Percentiles rank a stretch among this genome's conserved stretches.
These are phyloP conservation scores for Euplagia quadripunctaria DNA, from an alignment of 2,888 invertebrate species.

Conservation along the genomic window DNA sequence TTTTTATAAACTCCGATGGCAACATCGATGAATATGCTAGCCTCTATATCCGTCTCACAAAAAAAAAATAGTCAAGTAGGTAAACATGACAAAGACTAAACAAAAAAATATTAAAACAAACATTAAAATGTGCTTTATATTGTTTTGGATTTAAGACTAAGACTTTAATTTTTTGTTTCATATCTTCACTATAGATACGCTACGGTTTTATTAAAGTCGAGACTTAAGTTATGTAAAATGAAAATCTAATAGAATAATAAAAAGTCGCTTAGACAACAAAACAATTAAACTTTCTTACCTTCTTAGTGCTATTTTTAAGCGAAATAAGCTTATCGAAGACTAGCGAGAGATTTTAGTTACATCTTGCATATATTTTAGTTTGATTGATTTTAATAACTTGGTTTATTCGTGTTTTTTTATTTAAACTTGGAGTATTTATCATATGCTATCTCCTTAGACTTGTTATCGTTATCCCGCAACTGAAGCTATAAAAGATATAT, in stretches of 20 bases:
- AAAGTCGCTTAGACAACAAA: background rate
- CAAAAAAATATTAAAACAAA: background rate
- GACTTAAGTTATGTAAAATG: background rate
- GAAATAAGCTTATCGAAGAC: background rate
- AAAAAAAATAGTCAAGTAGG: too few species aligned
- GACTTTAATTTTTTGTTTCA: conserved; percentile 5
- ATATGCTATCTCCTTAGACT: background rate
- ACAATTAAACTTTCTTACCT: background rate
- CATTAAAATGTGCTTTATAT: background rate
- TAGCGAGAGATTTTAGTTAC: background rate
- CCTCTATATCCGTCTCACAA: too few species aligned
- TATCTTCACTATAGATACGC: conserved; percentile 1
- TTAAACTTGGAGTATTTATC: background rate
- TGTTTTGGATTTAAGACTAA: conserved; percentile 2
- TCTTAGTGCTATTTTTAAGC: background rate
- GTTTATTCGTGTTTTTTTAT: background rate
- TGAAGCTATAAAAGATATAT: background rate
- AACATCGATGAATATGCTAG: too few species aligned
- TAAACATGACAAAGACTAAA: background rate
- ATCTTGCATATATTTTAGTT: background rate
- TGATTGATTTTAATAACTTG: background rate
- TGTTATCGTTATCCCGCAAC: too few species aligned
- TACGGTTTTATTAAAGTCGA: background rate
- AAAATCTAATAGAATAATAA: background rate
- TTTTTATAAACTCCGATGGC: too few species aligned